Conservation (phyloP, 2,113 vertebrate species). For the Litocranius walleri region DNA sequence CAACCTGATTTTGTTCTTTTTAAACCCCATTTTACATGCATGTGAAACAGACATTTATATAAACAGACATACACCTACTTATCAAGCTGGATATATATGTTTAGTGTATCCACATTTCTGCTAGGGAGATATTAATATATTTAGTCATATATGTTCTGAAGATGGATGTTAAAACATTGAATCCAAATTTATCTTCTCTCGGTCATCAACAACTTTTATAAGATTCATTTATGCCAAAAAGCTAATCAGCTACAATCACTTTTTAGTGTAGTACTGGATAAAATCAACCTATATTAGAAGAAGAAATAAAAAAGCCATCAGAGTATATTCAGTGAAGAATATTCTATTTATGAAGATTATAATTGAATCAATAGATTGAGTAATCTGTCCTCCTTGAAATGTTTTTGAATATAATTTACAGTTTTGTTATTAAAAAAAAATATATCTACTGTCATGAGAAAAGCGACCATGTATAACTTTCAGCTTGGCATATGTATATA, state of each 20-base stretch:
- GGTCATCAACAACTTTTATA: not conserved
- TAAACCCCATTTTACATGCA: not conserved
- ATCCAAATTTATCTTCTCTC: not conserved
- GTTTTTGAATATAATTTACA: not conserved
- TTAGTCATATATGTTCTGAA: not conserved
- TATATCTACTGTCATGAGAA: not conserved
- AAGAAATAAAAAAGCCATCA: not conserved
- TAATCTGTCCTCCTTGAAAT: not conserved
- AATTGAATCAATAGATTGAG: not conserved
- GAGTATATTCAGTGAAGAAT: not conserved
- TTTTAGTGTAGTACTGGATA: not conserved
- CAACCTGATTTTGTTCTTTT: not conserved
- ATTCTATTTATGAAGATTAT: not conserved
- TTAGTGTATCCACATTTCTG: not conserved
- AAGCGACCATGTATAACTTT: not conserved
- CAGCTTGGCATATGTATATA: rapidly evolving
- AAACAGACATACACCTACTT: not conserved
- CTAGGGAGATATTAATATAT: not conserved
- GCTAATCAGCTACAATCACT: not conserved
- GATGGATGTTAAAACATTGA: not conserved
- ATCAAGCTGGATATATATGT: not conserved
- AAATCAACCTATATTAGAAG: not conserved
- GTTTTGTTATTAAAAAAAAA: not conserved
- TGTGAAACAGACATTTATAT: not conserved
- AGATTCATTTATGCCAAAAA: not conserved